These are phyloP conservation scores for Argyresthia goedartella DNA, from an alignment of 2,888 invertebrate species.

Conservation along the genomic window DNA sequence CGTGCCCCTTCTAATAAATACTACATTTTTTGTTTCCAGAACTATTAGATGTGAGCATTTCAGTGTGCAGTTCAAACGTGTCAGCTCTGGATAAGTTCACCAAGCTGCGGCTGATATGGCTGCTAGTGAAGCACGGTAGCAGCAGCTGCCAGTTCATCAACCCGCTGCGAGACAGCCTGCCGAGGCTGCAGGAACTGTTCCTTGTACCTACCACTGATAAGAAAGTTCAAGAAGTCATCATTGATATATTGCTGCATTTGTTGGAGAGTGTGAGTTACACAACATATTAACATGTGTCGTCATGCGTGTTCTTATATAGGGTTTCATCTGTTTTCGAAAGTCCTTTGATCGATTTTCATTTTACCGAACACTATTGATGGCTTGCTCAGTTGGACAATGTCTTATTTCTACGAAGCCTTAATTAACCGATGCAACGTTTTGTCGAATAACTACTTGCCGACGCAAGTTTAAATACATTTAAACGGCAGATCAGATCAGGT, in stretches of 20 bases:
- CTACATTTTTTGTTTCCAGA: constrained; percentile 26
- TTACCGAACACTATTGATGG: too few species aligned
- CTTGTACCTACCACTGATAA: constrained; percentile 34
- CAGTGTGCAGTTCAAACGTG: constrained; percentile 29
- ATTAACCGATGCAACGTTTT: too few species aligned
- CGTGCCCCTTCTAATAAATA: too few species aligned
- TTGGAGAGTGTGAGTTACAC: constrained; percentile 39
- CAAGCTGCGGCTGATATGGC: constrained; percentile 47
- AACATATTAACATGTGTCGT: too few species aligned
- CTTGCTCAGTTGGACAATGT: too few species aligned
- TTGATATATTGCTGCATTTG: constrained; percentile 40
- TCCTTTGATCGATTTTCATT: too few species aligned
- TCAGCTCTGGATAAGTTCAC: constrained; percentile 44
- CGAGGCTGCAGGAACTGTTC: constrained; percentile 36
- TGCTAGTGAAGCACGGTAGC: constrained; percentile 52
- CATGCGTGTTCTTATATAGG: too few species aligned
- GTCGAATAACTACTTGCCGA: too few species aligned
- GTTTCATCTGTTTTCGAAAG: too few species aligned
- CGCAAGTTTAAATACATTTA: too few species aligned
- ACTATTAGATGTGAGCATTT: constrained; percentile 40
- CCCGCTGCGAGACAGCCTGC: constrained; percentile 39
- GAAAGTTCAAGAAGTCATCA: constrained; percentile 47
- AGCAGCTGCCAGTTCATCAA: constrained; percentile 45
- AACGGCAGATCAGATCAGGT: too few species aligned
- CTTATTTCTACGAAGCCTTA: too few species aligned